Evolutionary conservation across 1,140 invertebrate genomes (phyloP).

Genomic region (Formica selysi): DNA sequence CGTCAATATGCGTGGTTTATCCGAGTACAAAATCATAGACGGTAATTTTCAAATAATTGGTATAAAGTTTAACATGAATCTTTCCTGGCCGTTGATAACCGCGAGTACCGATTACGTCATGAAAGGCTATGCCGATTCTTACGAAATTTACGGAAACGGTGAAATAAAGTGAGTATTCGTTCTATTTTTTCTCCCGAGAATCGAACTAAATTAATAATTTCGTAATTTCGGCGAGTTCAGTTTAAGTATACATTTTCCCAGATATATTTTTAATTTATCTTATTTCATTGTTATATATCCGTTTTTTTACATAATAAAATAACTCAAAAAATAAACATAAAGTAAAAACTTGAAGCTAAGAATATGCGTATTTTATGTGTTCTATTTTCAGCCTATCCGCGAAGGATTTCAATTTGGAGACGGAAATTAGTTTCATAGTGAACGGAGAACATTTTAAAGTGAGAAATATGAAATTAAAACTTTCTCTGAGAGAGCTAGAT

Average conservation of each 20-base stretch:
- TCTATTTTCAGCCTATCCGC: constrained; percentile 42
- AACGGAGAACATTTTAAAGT: not conserved
- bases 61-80: not conserved
- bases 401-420: not conserved
- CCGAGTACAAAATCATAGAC: constrained; percentile 35
- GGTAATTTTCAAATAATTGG: constrained; percentile 12
- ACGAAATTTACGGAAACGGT: not conserved
- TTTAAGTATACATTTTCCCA: not conserved
- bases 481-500: constrained; percentile 28
- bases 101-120: constrained; percentile 25
- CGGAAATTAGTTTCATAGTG: not conserved
- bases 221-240: not conserved
- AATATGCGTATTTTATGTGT: not conserved
- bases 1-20: not conserved
- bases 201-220: too few species aligned
- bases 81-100: constrained; percentile 50
- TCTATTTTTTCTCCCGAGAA: not conserved
- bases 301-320: not conserved
- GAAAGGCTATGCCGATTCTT: not conserved
- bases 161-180: constrained; percentile 4
- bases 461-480: not conserved
- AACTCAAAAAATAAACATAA: too few species aligned
- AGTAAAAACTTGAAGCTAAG: not conserved
- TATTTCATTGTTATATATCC: not conserved
- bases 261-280: not conserved